Evolutionary conservation across 2,797 vertebrate species (phyloP), one percentile per base, ranked within the genome.

Genomic region (Falco biarmicus): DNA sequence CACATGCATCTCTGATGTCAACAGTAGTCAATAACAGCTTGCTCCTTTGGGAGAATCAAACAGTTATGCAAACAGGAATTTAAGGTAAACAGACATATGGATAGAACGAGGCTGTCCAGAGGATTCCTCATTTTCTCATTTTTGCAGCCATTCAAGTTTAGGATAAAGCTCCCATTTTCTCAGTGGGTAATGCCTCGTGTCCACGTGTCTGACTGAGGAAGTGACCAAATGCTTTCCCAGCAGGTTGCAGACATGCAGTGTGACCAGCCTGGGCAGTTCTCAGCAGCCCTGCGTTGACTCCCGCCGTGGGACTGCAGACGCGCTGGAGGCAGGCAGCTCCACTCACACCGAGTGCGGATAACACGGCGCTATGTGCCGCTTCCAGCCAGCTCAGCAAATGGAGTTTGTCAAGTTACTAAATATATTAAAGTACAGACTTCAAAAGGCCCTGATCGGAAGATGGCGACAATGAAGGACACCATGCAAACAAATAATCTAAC

Each of bases 11-110:
- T 26, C 68, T 71, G 71, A 50, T 21, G 45, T 22, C 71, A 80
- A 6, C 68, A 70, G 56, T 15, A 6, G n/a, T 5, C 41, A 5
- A 4, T 0, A 3, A 10, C 1, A 3, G 5, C 8, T 34, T 26
- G 14, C 37, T 85, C 15, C 61, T 47, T 51, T 32, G 88, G 66
- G 12, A 45, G 37, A n/a, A 18, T 3, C 61, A 18, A 43, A 45
- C 32, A 43, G 29, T 5, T 20, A 18, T 2, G 25, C 15, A 25
- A 59, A 43, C 5, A n/a, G 78, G 18, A 59, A 34, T 21, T 37
- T 22, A 31, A 64, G 59, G 61, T 50, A 64, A 68, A 10, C 29
- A 54, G 43, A 47, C 5, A 6, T 10, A 19, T 1, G n/a, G 29
- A 53, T 2, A 76, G 32, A 26, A 11, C 1, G n/a, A 60, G 37